These are phyloP conservation scores for Macrophya alboannulata DNA, from an alignment of 2,888 invertebrate genomes.

Conservation along the genomic window DNA sequence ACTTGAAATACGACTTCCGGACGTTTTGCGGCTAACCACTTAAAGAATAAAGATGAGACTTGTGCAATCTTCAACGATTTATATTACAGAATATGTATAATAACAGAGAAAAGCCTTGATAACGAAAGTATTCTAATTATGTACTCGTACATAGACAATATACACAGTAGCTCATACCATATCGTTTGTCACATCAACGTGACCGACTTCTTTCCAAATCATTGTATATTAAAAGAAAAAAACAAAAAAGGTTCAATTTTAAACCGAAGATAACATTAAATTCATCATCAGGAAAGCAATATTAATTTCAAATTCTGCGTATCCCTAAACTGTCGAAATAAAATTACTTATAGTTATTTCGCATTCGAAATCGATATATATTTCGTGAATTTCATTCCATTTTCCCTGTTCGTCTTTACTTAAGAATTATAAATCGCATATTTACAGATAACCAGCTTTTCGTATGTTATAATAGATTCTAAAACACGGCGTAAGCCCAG, in stretches of 20 bases:
- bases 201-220: not conserved
- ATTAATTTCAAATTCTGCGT: too few species aligned
- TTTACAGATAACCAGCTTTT: not conserved
- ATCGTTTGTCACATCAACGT: not conserved
- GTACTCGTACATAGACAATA: not conserved
- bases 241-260: not conserved
- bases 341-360: not conserved
- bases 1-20: not conserved
- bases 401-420: not conserved
- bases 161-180: not conserved
- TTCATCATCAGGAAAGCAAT: too few species aligned
- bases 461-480: not conserved
- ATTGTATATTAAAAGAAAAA: not conserved
- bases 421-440: not conserved
- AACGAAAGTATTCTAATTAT: not conserved
- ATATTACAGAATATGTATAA: not conserved
- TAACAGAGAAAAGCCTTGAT: not conserved
- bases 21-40: conserved; percentile 16
- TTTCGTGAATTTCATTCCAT: not conserved
- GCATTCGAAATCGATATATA: not conserved
- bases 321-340: not conserved
- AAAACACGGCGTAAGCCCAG: not conserved
- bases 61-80: not conserved
- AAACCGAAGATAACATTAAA: not conserved
- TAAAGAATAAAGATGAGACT: not conserved